phyloP scores from a whole-genome alignment of 2,888 invertebrate species.

The Apodemia duryi region DNA sequence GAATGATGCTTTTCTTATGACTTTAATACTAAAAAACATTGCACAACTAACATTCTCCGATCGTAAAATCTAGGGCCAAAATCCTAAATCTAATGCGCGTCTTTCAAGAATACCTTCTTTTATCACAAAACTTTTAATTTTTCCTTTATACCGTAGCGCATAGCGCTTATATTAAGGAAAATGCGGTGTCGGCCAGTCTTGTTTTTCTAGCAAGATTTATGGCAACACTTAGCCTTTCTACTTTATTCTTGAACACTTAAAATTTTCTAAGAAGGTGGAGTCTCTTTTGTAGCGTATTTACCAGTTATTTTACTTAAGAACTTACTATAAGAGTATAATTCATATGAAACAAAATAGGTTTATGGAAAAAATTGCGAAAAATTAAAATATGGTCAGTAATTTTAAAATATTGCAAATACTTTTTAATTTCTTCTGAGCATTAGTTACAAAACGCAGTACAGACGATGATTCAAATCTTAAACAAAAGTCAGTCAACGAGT shows the following conservation, averaged over 20 bases:
- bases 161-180: conserved; percentile 42
- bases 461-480: too few relatives aligned
- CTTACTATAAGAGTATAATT: background rate
- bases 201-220: conserved; percentile 69
- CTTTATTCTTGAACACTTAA: conserved; percentile 58
- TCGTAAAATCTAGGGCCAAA: background rate
- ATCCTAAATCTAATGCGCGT: background rate
- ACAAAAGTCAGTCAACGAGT: too few relatives aligned
- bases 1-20: background rate
- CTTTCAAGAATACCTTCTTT: conserved; percentile 6
- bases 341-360: too few relatives aligned
- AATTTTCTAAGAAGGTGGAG: conserved; percentile 43
- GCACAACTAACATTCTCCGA: background rate
- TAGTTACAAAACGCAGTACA: too few relatives aligned
- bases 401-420: too few relatives aligned
- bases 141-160: conserved; percentile 33
- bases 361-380: too few relatives aligned
- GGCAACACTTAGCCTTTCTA: conserved; percentile 60
- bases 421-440: too few relatives aligned
- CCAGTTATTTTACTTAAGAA: background rate
- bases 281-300: conserved; percentile 9
- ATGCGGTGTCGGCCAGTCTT: conserved; percentile 40
- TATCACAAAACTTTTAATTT: conserved; percentile 8
- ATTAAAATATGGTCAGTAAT: too few relatives aligned
- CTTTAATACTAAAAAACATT: background rate